A percentile compares a stretch with the other conserved stretches of the same genome.
Conservation (phyloP, 2,113 vertebrate genomes). For the Aphyosemion australe region DNA sequence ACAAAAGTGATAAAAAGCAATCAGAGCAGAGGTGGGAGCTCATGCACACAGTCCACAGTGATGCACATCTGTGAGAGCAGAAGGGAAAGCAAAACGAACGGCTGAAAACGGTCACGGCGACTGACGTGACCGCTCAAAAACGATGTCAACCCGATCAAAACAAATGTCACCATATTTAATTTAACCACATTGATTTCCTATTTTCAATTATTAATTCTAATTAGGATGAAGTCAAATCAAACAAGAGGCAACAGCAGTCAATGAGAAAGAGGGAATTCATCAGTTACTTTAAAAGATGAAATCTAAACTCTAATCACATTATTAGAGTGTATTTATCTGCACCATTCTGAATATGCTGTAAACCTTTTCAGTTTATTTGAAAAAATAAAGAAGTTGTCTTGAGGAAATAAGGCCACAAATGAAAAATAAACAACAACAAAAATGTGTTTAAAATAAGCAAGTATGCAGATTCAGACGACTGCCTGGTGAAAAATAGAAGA, state of each 20-base stretch:
- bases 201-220: constrained; percentile 99
- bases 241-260: constrained; percentile 83
- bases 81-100: constrained; percentile 47
- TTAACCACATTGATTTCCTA: constrained; percentile 98
- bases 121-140: constrained; percentile 61
- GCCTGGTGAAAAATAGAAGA: background rate
- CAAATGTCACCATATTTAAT: constrained; percentile 85
- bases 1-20: constrained; percentile 64
- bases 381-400: too few species aligned
- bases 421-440: background rate
- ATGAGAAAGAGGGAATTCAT: constrained; percentile 72
- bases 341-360: background rate
- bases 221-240: constrained; percentile 95
- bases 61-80: constrained; percentile 35
- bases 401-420: background rate
- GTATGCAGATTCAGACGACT: background rate
- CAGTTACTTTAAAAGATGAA: background rate
- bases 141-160: constrained; percentile 86
- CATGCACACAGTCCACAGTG: constrained; percentile 34
- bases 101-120: constrained; percentile 58
- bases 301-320: background rate
- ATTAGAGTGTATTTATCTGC: background rate
- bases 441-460: background rate
- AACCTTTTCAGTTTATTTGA: background rate
- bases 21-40: constrained; percentile 41